These are phyloP conservation scores for Tyria jacobaeae DNA, from an alignment of 2,888 invertebrate species.

Conservation along the genomic window DNA sequence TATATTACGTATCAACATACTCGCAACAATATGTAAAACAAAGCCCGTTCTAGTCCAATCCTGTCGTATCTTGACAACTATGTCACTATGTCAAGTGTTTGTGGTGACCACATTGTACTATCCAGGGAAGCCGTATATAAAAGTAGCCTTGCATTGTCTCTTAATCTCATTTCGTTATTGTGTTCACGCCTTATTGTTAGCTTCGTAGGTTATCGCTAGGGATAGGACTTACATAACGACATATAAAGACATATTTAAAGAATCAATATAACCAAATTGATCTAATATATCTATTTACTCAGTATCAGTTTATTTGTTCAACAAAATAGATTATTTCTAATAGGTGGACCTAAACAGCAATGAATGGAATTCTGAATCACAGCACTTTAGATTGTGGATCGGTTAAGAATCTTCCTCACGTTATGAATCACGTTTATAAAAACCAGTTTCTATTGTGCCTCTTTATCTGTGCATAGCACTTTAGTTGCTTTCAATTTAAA, in stretches of 20 bases:
- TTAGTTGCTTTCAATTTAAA: too few species aligned
- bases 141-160: slow-evolving; percentile 62
- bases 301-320: background rate
- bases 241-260: background rate
- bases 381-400: background rate
- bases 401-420: background rate
- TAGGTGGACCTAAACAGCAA: background rate
- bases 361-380: background rate
- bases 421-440: background rate
- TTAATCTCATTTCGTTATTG: slow-evolving; percentile 71
- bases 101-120: slow-evolving; percentile 37
- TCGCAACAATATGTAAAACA: background rate
- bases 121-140: slow-evolving; percentile 68
- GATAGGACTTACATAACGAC: slow-evolving; percentile 3
- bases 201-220: slow-evolving; percentile 8
- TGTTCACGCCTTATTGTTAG: slow-evolving; percentile 48
- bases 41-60: slow-evolving; percentile 12
- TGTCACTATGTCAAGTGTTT: slow-evolving; percentile 72
- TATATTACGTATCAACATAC: background rate
- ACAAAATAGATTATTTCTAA: background rate
- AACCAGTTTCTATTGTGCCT: background rate
- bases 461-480: too few species aligned
- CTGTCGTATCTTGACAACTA: slow-evolving; percentile 35
- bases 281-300: too few species aligned
- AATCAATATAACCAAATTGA: too few species aligned